Evolutionary conservation across 30 jellyfish, hydroid and myxozoan genomes (phyloP), one percentile per base, ranked within the genome.

Genomic region (Hydra vulgaris): DNA sequence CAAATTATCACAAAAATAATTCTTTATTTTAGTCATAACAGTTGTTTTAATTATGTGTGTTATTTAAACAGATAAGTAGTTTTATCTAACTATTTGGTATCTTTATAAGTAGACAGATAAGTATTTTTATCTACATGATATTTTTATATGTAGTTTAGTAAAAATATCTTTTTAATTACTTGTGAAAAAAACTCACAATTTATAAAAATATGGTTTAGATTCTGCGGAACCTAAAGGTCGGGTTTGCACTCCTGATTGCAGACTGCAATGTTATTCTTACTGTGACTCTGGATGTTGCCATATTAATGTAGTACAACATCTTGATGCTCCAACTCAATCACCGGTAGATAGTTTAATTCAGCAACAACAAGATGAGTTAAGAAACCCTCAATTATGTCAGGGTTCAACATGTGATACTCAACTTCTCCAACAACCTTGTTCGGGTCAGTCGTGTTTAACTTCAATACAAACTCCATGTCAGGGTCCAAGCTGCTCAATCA

Each of bases 161-260:
- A n/a, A n/a, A n/a, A n/a, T n/a, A n/a, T n/a, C n/a, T n/a, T n/a
- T n/a, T n/a, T n/a, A n/a, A n/a, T n/a, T n/a, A n/a, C n/a, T n/a
- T n/a, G n/a, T n/a, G n/a, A n/a, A n/a, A n/a, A n/a, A n/a, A n/a
- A n/a, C n/a, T n/a, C n/a, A n/a, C n/a, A n/a, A n/a, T n/a, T n/a
- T n/a, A n/a, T n/a, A n/a, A n/a, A 40, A 3, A 40, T n/a, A 27
- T 18, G 27, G 54, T 71, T 56, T 82, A 89, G 97, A 89, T 72
- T 25, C 89, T n/a, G 97, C 97, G 26, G 97, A 89, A 56, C 97
- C 97, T 17, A 89, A 85, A 71, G 97, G 97, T 54, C 92, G 95
- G 15, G 97, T 89, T 52, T 89, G 97, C 82, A 89, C 97, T 21
- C 97, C 97, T 0, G 97, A 89, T 81, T 89, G 97, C 78, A 85